A percentile compares a stretch with the other conserved stretches of the same genome.
phyloP scores from a whole-genome alignment of 2,888 invertebrate species.

The Germaria angustata region DNA sequence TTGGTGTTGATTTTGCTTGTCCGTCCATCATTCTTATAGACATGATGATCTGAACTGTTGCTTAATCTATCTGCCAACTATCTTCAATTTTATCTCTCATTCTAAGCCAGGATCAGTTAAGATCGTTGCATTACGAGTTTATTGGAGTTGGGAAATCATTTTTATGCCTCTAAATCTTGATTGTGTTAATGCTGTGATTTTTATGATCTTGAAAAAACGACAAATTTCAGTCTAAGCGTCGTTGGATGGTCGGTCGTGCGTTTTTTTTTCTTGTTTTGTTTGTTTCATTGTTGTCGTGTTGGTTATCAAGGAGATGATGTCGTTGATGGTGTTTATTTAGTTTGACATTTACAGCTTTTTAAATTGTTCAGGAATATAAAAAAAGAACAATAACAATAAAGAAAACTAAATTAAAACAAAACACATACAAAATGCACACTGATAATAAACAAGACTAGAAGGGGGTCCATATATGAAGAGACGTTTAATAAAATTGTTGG shows the following conservation, averaged over 20 bases:
- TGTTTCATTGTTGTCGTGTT: not conserved
- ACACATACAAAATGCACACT: slow-evolving; percentile 48
- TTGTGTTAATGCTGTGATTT: slow-evolving; percentile 54
- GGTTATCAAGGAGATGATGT: slow-evolving; percentile 45
- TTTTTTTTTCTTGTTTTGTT: not conserved
- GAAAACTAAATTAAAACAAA: slow-evolving; percentile 50
- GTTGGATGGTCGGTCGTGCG: slow-evolving; percentile 27
- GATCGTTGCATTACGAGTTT: slow-evolving; percentile 27
- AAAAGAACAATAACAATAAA: slow-evolving; percentile 28
- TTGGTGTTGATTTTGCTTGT: slow-evolving; percentile 49
- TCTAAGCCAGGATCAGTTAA: slow-evolving; percentile 12
- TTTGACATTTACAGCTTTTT: slow-evolving; percentile 65
- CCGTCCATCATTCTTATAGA: slow-evolving; percentile 21
- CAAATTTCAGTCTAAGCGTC: slow-evolving; percentile 22
- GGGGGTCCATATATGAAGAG: slow-evolving; percentile 28
- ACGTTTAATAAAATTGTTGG: slow-evolving; percentile 50
- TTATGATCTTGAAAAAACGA: slow-evolving; percentile 44
- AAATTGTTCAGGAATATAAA: slow-evolving; percentile 51
- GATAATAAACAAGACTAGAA: slow-evolving; percentile 40
- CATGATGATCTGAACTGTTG: slow-evolving; percentile 19
- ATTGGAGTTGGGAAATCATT: slow-evolving; percentile 44
- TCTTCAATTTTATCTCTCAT: not conserved
- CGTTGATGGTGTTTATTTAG: slow-evolving; percentile 65
- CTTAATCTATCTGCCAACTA: slow-evolving; percentile 6
- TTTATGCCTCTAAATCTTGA: slow-evolving; percentile 47